Conservation (phyloP, 1,140 invertebrate genomes). For the Scaptomyza graminum region DNA sequence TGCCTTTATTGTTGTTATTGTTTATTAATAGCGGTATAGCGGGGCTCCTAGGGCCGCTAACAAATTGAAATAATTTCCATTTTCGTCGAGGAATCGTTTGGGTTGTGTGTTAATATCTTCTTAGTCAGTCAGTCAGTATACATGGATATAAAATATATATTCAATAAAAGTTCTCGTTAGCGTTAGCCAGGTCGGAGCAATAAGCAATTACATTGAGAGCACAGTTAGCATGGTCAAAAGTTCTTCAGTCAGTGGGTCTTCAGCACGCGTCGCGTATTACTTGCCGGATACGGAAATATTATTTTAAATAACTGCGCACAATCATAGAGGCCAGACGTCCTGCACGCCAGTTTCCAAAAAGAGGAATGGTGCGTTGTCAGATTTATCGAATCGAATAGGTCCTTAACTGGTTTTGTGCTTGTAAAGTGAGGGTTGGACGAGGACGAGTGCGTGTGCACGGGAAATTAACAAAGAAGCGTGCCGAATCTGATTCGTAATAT, state of each 20-base stretch:
- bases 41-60: neutral
- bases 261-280: conserved; percentile 73
- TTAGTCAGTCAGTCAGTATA: too few species aligned
- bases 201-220: neutral
- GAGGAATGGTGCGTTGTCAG: conserved; percentile 23
- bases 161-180: too few species aligned
- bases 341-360: conserved; percentile 7
- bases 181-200: too few species aligned
- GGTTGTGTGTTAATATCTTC: too few species aligned
- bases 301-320: conserved; percentile 74
- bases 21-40: conserved; percentile 47
- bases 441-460: conserved; percentile 71
- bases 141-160: too few species aligned
- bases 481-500: conserved; percentile 70
- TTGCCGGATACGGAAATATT: conserved; percentile 78
- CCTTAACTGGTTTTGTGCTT: conserved; percentile 26
- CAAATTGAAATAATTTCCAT: too few species aligned
- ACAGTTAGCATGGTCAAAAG: neutral
- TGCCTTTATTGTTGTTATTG: conserved; percentile 29
- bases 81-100: too few species aligned
- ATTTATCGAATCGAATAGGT: neutral
- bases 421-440: conserved; percentile 22
- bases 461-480: conserved; percentile 79
- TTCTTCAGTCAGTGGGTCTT: neutral
- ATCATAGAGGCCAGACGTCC: conserved; percentile 35